Evolutionary conservation across 2,113 vertebrate species (phyloP), one percentile per base, ranked within the genome.

Genomic region (Chionodraco myersi): DNA sequence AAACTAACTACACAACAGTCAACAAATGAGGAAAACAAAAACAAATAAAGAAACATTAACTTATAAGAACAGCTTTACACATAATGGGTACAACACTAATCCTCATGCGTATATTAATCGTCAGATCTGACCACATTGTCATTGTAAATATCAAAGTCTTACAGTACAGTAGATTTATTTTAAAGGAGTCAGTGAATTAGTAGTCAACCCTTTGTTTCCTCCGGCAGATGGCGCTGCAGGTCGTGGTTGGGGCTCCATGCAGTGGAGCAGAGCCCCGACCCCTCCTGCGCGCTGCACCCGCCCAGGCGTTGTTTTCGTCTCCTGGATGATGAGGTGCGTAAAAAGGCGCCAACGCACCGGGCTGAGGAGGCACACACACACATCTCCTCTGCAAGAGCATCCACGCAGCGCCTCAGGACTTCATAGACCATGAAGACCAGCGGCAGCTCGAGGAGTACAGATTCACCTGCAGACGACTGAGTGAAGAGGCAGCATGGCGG

Each of bases 401-500:
- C 63, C 71, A 51, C 60, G 56, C 72, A 73, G 68, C 60, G 56
- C 9, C 79, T 84, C 89, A 66, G 34, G 59, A 53, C 86, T 75
- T 82, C 41, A 89, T 89, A 93, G 82, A 94, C 75, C 94, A 96
- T 96, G 96, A 95, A 88, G 94, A 88, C 80, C 70, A 65, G 60
- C 74, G 86, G 73, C 66, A 30, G 53, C 56, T 5, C 8, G 75
- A 79, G 87, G 75, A 80, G 86, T 41, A 86, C 69, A 81, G 72
- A 75, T 79, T 89, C 88, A 79, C 85, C 94, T 90, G 94, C 87
- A 60, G 82, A 83, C 75, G 89, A 86, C 93, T 95, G 95, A 95
- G 95, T 88, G 92, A 84, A 70, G 88, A 71, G 80, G 71, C 84
- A 93, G 90, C 47, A 98, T 99, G 97, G 96, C 97, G 72, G 97